phyloP scores from a whole-genome alignment of 2,888 invertebrate genomes.

The Ormia ochracea region DNA sequence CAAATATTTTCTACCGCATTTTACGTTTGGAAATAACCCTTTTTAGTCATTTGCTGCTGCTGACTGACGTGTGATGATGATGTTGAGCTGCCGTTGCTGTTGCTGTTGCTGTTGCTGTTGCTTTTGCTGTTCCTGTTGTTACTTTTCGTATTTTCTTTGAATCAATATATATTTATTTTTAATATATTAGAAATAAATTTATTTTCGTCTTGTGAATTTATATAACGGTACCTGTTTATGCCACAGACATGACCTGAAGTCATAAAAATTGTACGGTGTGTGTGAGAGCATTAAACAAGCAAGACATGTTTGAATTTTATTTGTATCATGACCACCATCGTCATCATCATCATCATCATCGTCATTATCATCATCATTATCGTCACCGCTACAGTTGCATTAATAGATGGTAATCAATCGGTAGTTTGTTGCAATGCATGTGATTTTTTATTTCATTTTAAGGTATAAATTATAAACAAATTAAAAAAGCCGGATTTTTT shows the following conservation, averaged over 20 bases:
- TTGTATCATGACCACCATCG: neutral
- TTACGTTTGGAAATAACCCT: constrained; percentile 23
- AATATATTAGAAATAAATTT: constrained; percentile 24
- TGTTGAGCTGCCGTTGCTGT: constrained; percentile 9
- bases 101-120: constrained; percentile 8
- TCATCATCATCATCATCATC: too few species aligned
- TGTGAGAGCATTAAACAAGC: neutral
- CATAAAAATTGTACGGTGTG: neutral
- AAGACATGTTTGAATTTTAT: neutral
- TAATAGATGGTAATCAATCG: constrained; percentile 25
- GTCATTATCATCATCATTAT: neutral
- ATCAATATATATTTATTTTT: constrained; percentile 37
- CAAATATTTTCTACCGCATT: constrained; percentile 11
- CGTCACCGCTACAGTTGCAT: neutral
- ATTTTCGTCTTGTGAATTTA: neutral
- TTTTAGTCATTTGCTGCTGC: constrained; percentile 16
- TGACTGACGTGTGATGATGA: constrained; percentile 10
- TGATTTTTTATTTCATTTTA: neutral
- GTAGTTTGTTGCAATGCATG: constrained; percentile 2
- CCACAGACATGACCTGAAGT: constrained; percentile 59
- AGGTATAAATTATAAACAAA: constrained; percentile 5
- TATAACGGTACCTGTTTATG: constrained; percentile 56
- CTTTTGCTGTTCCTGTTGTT: neutral
- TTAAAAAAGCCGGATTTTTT: neutral
- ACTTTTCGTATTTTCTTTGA: constrained; percentile 21